Evolutionary conservation across 2,113 vertebrate genomes (phyloP), one percentile per base, ranked within the genome.

Genomic region (Oreocharis arfaki): DNA sequence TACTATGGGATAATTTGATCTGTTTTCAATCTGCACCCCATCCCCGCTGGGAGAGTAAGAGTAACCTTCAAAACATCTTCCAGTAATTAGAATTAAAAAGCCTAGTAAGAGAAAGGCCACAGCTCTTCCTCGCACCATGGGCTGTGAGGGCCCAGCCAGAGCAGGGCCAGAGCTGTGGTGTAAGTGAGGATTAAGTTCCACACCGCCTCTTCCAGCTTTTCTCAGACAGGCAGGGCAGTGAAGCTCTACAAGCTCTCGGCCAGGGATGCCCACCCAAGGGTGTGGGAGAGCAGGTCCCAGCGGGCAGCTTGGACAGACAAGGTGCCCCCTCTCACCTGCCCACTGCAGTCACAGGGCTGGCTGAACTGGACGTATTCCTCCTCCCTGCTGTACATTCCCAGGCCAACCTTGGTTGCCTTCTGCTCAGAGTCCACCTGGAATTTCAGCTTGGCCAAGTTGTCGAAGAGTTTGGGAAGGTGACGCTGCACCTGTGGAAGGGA

Each of bases 321-420:
- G 15, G 53, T 14, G 14, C 39, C 59, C 32, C 27, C 19, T 18
- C 56, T 94, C 97, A 99, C 99, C 99, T 99, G 99, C 33, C 99
- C 99, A 0, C 95, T 98, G 97, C 99, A 99, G 97, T 99, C 98
- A 82, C 99, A 99, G 65, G 98, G 69, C 35, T 98, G 95, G 17
- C 97, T 99, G 96, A 99, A 99, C 57, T 95, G 75, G 44, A 99
- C 99, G 0, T 99, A 99, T 56, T 99, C 99, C 3, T 98, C 98
- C 91, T 99, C 99, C 94, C 98, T 99, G 79, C 99, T 99, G 97
- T 98, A 99, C 99, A 99, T 99, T 84, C 99, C 99, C 69, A 99
- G 92, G 18, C 97, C 98, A 13, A 59, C 97, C 87, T 99, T 99
- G 13, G 98, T 98, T 60, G 96, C 93, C 23, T 97, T 98, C 37